These are phyloP conservation scores for Manis crassicaudata DNA, from an alignment of 2,797 vertebrate genomes.

Conservation along the genomic window DNA sequence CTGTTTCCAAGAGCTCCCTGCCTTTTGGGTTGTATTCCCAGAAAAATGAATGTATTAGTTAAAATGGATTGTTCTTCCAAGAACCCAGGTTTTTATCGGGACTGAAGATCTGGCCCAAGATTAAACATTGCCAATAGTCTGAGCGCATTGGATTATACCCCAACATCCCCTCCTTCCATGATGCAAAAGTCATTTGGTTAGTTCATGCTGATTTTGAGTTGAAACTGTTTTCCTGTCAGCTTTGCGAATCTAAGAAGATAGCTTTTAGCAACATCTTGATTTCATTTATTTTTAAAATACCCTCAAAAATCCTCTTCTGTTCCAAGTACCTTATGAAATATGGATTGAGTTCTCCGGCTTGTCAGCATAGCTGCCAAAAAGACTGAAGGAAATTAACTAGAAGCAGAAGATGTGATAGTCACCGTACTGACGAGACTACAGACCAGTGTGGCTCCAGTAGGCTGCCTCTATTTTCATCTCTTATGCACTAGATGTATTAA, in stretches of 20 bases:
- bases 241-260: neutral
- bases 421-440: neutral
- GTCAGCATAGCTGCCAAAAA: neutral
- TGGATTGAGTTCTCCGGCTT: neutral
- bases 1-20: neutral
- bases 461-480: neutral
- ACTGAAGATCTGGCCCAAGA: neutral
- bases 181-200: neutral
- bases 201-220: accelerated
- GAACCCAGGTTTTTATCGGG: neutral
- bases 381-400: slow-evolving; percentile 9
- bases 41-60: neutral
- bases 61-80: neutral
- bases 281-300: neutral
- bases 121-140: neutral
- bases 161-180: neutral
- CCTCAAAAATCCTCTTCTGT: neutral
- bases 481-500: neutral
- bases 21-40: neutral
- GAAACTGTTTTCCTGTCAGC: neutral
- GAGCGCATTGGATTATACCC: neutral
- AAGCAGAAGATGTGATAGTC: neutral
- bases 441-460: accelerated
- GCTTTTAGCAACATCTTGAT: slow-evolving; percentile 26
- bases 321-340: neutral